phyloP scores from a whole-genome alignment of 2,113 vertebrate genomes.

The Tragelaphus strepsiceros region DNA sequence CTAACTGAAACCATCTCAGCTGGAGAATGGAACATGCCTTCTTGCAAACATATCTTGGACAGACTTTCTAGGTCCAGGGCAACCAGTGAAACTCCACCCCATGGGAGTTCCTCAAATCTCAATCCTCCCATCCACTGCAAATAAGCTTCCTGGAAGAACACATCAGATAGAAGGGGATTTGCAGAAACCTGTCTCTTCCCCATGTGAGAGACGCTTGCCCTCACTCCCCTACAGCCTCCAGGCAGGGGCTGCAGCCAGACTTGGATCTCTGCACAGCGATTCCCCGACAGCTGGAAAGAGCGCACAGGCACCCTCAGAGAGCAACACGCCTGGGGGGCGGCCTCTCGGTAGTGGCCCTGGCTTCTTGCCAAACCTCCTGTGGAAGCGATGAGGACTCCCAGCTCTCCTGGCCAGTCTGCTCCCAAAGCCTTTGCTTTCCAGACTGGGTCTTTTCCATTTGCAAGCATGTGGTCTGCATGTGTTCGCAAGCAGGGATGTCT shows the following conservation, averaged over 20 bases:
- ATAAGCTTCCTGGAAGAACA: neutral
- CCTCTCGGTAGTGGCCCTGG: neutral
- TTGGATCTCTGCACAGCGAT: rapidly evolving
- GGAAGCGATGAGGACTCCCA: rapidly evolving
- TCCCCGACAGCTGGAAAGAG: neutral
- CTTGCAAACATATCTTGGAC: neutral
- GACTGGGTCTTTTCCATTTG: rapidly evolving
- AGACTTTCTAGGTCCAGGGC: neutral
- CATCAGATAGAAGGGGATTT: neutral
- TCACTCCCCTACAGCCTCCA: neutral
- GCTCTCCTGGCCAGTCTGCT: neutral
- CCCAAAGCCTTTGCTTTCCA: neutral
- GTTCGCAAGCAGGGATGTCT: neutral
- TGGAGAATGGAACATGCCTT: neutral
- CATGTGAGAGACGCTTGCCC: rapidly evolving
- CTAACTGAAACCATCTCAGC: neutral
- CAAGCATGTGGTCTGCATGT: slow-evolving; percentile 37
- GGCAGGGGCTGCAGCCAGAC: neutral
- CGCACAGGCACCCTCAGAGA: rapidly evolving
- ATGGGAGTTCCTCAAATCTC: neutral
- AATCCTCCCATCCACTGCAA: rapidly evolving
- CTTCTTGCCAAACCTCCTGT: neutral
- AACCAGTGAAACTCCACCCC: neutral
- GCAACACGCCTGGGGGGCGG: rapidly evolving
- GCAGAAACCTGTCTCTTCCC: neutral